These are phyloP conservation scores for Bolinopsis microptera DNA, from an alignment of 37 sponge, comb jelly and placozoan genomes.

Conservation along the genomic window DNA sequence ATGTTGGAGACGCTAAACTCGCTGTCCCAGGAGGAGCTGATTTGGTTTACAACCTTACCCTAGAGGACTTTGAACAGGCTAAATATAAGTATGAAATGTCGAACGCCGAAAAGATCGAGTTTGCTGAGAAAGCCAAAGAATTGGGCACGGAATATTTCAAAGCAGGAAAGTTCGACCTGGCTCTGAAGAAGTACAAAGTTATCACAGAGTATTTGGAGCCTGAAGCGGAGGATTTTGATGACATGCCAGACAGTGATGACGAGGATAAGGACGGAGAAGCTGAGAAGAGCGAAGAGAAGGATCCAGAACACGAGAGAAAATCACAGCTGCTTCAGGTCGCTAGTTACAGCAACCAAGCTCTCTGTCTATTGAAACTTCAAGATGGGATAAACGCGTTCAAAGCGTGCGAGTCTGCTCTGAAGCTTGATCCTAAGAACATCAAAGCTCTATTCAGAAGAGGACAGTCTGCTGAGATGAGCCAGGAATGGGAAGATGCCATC, in stretches of 20 bases:
- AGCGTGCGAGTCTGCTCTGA: slow-evolving; percentile 77
- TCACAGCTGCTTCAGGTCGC: slow-evolving; percentile 14
- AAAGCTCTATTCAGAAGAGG: slow-evolving; percentile 92
- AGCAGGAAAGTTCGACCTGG: slow-evolving; percentile 73
- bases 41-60: slow-evolving; percentile 7
- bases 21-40: slow-evolving; percentile 62
- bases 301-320: slow-evolving; percentile 70
- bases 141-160: slow-evolving; percentile 86
- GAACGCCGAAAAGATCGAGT: slow-evolving; percentile 72
- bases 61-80: slow-evolving; percentile 56
- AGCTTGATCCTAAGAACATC: slow-evolving; percentile 74
- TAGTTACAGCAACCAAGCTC: slow-evolving; percentile 74
- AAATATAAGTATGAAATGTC: slow-evolving; percentile 61
- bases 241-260: slow-evolving; percentile 29
- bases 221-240: slow-evolving; percentile 52
- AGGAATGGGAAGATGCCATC: slow-evolving; percentile 83
- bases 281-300: slow-evolving; percentile 66
- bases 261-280: slow-evolving; percentile 73
- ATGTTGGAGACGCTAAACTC: slow-evolving; percentile 56
- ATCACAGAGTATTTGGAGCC: slow-evolving; percentile 72
- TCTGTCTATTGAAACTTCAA: slow-evolving; percentile 76
- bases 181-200: slow-evolving; percentile 80
- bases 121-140: slow-evolving; percentile 75
- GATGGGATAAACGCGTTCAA: slow-evolving; percentile 68
- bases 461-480: slow-evolving; percentile 75